Evolutionary conservation across 2,113 vertebrate genomes (phyloP), one percentile per base, ranked within the genome.

Genomic region (Sisor rabdophorus): DNA sequence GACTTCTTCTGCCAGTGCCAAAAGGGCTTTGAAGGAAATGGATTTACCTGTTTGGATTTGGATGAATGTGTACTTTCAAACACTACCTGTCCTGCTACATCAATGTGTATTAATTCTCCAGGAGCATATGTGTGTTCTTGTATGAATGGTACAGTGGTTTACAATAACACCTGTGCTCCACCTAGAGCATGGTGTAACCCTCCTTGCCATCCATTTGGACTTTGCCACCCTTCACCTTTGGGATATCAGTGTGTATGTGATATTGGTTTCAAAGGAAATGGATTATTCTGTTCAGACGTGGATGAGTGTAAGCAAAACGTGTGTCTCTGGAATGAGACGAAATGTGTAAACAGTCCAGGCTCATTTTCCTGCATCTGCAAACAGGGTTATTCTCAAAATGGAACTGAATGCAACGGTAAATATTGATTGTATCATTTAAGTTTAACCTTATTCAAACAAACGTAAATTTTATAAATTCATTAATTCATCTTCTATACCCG

Each of bases 201-300:
- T 19, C 15, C 76, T 15, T 94, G 93, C 83, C 88, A 92, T 78
- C 71, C 17, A 19, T 73, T 78, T 9, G 92, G 90, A 2, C 85
- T 94, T 28, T 94, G 93, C 73, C 92, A 93, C 85, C 78, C 0
- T 56, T 90, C 90, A 1, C 82, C 89, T 22, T 40, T 79, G 6
- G 86, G 87, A 54, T 80, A 89, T 84, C 91, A 91, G 83, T 94
- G 93, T 75, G 87, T 92, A 40, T 94, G 93, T 78, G 93, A 94
- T 78, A 26, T 89, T 28, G 93, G 93, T 36, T 93, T 88, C 26
- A 48, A 77, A 3, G 92, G 92, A 0, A 78, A 90, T 48, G 92
- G 92, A 22, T 74, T 86, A 20, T 70, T 32, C 36, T 94, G 93
- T 80, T 85, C 84, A 1, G 93, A 94, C 75, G 81, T 91, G 9